phyloP scores from a whole-genome alignment of 2,797 vertebrate genomes.

The Sebastes hubbsi region DNA sequence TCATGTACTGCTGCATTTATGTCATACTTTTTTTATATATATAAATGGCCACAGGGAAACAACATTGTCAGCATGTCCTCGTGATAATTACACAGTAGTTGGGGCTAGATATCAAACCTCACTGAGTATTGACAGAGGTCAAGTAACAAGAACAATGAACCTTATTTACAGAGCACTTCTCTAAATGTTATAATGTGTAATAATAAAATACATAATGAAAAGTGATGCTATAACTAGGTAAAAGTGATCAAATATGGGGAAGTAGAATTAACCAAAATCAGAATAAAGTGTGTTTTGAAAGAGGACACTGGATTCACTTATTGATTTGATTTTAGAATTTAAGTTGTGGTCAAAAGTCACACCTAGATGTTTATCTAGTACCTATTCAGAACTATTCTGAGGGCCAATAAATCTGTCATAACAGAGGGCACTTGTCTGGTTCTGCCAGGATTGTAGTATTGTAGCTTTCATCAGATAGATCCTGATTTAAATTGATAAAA shows the following conservation, averaged over 20 bases:
- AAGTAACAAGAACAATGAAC: no score
- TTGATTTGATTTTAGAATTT: background rate
- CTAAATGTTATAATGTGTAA: background rate
- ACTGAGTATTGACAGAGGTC: background rate
- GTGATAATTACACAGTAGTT: background rate
- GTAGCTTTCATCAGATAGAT: background rate
- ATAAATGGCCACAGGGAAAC: conserved; percentile 1
- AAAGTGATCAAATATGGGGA: background rate
- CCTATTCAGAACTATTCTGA: background rate
- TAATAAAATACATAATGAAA: background rate
- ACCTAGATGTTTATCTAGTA: background rate
- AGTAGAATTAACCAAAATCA: background rate
- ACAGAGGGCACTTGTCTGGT: background rate
- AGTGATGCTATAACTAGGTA: background rate
- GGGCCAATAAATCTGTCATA: background rate
- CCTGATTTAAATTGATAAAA: background rate
- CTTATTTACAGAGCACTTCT: background rate
- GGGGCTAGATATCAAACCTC: background rate
- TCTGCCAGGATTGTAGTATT: background rate
- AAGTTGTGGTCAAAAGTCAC: background rate
- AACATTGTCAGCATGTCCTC: background rate
- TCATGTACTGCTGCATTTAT: background rate
- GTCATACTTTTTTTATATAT: background rate
- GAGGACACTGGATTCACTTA: background rate
- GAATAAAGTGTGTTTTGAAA: background rate